phyloP scores from a whole-genome alignment of 2,113 vertebrate species.

The Laticauda laticaudata region DNA sequence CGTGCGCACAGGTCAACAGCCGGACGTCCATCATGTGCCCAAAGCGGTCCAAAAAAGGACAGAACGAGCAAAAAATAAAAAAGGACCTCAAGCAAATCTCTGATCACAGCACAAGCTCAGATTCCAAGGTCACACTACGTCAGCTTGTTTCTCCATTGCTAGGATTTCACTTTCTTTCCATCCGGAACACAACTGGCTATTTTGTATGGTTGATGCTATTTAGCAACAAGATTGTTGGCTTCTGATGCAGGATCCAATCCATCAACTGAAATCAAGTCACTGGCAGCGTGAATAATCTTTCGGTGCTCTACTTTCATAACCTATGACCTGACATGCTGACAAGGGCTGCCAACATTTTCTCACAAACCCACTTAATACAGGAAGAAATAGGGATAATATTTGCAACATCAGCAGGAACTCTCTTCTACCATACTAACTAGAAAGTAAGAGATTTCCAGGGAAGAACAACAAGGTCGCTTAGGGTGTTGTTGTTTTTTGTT shows the following conservation, averaged over 20 bases:
- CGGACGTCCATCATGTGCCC: constrained; percentile 57
- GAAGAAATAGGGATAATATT: constrained; percentile 61
- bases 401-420: constrained; percentile 66
- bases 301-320: constrained; percentile 59
- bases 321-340: constrained; percentile 66
- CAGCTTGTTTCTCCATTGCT: constrained; percentile 55
- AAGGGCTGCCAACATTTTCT: constrained; percentile 60
- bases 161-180: constrained; percentile 53
- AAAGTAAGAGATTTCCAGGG: constrained; percentile 58
- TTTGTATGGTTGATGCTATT: constrained; percentile 63
- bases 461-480: constrained; percentile 60
- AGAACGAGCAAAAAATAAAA: neutral
- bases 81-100: constrained; percentile 50
- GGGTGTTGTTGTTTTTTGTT: constrained; percentile 42
- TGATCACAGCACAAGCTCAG: constrained; percentile 58
- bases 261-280: constrained; percentile 70
- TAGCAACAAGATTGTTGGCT: constrained; percentile 62
- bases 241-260: constrained; percentile 72
- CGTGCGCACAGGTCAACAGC: constrained; percentile 50
- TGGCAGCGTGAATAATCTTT: constrained; percentile 57
- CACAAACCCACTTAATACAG: constrained; percentile 55
- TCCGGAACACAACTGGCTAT: constrained; percentile 62
- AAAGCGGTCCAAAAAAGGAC: constrained; percentile 37
- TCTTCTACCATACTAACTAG: constrained; percentile 65
- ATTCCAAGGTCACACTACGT: constrained; percentile 51